These are phyloP conservation scores for Lepisosteus osseus DNA, from an alignment of 2,113 vertebrate species.

Conservation along the genomic window DNA sequence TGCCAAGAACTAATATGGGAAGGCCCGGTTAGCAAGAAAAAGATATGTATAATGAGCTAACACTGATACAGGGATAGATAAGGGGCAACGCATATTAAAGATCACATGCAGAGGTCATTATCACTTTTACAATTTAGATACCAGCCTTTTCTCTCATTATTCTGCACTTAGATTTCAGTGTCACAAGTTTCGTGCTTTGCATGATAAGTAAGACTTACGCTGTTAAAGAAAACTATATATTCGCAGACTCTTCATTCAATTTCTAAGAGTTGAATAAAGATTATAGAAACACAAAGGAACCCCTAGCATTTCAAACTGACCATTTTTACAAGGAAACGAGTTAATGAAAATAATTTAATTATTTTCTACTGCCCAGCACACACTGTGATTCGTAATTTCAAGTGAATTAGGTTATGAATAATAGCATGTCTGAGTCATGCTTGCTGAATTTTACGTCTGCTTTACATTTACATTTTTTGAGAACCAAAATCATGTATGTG, in stretches of 20 bases:
- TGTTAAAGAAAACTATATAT: constrained; percentile 41
- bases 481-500: too few species aligned
- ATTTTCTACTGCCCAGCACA: too few species aligned
- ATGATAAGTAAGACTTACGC: constrained; percentile 44
- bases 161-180: constrained; percentile 39
- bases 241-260: constrained; percentile 39
- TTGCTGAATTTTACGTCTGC: too few species aligned
- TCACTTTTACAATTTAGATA: constrained; percentile 41
- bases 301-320: too few species aligned
- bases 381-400: too few species aligned
- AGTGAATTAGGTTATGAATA: too few species aligned
- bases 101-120: constrained; percentile 55
- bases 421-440: too few species aligned
- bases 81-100: constrained; percentile 62
- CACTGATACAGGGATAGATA: constrained; percentile 61
- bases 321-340: too few species aligned
- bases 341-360: too few species aligned
- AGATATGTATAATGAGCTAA: constrained; percentile 78
- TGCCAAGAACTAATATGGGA: constrained; percentile 56
- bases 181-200: constrained; percentile 35
- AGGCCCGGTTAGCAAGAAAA: constrained; percentile 54
- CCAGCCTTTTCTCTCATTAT: constrained; percentile 48
- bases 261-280: constrained; percentile 15
- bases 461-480: too few species aligned
- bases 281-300: too few species aligned